Conservation (phyloP, 2,113 vertebrate genomes). For the Toxotes chatareus region DNA sequence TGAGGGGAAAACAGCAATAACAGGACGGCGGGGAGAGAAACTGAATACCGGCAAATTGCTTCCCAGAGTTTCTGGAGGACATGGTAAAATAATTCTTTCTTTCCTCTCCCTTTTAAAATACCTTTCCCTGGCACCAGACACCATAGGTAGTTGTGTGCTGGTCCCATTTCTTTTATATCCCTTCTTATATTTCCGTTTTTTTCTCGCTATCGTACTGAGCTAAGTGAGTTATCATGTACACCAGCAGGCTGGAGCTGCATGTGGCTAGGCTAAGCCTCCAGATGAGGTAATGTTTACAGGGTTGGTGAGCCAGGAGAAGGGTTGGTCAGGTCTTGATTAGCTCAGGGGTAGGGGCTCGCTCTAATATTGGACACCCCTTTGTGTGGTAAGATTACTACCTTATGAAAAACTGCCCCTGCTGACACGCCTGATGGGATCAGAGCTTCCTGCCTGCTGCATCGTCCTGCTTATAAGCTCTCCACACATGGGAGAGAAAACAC, state of each 20-base stretch:
- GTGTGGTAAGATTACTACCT: constrained; percentile 80
- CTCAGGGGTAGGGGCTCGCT: constrained; percentile 72
- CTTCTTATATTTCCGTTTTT: constrained; percentile 60
- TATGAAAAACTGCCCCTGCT: constrained; percentile 82
- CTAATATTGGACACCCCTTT: constrained; percentile 79
- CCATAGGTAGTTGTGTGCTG: constrained; percentile 66
- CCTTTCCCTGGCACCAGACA: constrained; percentile 74
- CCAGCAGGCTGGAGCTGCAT: constrained; percentile 61
- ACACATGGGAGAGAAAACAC: constrained; percentile 48
- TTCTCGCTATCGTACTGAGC: constrained; percentile 54
- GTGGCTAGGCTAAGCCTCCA: constrained; percentile 68
- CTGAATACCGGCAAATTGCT: constrained; percentile 75
- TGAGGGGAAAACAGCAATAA: constrained; percentile 78
- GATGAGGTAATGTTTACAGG: constrained; percentile 78
- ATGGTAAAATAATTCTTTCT: constrained; percentile 78
- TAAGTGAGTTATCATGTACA: constrained; percentile 78
- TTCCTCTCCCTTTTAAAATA: constrained; percentile 77
- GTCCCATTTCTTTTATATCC: constrained; percentile 65
- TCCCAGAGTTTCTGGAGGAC: constrained; percentile 78
- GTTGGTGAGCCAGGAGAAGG: constrained; percentile 58
- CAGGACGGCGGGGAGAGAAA: constrained; percentile 77
- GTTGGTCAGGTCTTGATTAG: constrained; percentile 79
- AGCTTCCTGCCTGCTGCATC: constrained; percentile 72
- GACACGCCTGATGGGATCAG: constrained; percentile 77
- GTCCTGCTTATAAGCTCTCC: constrained; percentile 61